Evolutionary conservation across 2,797 vertebrate genomes (phyloP), one percentile per base, ranked within the genome.

Genomic region (Lagorchestes hirsutus): DNA sequence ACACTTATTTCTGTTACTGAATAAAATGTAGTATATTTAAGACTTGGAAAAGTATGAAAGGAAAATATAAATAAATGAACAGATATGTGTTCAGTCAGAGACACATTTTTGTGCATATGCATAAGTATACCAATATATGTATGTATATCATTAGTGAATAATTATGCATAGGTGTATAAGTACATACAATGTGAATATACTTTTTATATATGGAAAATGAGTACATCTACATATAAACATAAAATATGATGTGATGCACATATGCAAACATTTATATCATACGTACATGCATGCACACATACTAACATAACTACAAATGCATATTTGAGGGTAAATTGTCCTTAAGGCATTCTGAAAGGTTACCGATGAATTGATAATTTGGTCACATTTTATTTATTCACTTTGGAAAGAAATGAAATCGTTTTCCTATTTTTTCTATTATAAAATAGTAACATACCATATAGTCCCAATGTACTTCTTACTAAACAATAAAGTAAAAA

Each of bases 321-420:
- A 28, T 0, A 57, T 57, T 27, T 98, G 97, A 97, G 97, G 97
- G 96, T 98, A 98, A 98, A 97, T 97, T 97, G 58, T 91, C 95
- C 97, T 57, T 96, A 95, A 97, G 95, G 92, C 93, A 95, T 90
- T 98, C 97, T 96, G 95, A 96, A 95, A 97, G 94, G 95, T 97
- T 97, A 95, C 6, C 97, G 95, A 54, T 96, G 96, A 98, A 98
- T 98, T 98, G 97, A 93, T 90, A 98, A 92, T 97, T 98, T 97
- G 93, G 94, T 97, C 98, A 98, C 97, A 98, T 98, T 97, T 97
- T 50, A 95, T 97, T 94, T 58, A 92, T 22, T 98, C 94, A 93
- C 95, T 98, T 58, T 96, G 94, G 98, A 98, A 57, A 96, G 95
- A 95, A 97, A 87, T 97, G 98, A 96, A 74, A 96, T 91, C 97